Base-by-base conservation (phyloP, 2,888 invertebrate species). In the Globia sparganii region DNA sequence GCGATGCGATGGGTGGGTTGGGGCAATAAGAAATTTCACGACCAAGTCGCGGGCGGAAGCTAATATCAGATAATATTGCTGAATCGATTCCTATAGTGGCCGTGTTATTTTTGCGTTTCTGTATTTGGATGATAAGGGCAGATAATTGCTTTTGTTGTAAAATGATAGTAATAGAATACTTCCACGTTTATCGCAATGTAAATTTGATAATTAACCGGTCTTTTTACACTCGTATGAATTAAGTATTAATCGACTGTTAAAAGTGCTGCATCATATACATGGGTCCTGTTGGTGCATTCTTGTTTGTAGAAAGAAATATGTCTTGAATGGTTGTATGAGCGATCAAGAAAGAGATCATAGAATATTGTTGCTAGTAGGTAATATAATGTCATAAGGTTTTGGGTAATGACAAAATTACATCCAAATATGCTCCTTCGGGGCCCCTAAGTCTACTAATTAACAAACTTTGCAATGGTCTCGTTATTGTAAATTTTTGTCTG, bases 91-190 rank as follows among this genome's bases (percentile, higher is more conserved):
- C 15, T 37, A 11, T 25, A 34, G 40, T n/a, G 66, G 43, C 21
- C 1, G 40, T 78, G 15, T 31, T 46, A 31, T 34, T 31, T 83
- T 68, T 53, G 11, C 1, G 59, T 46, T 28, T 4, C 21, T 46
- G 43, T 40, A 46, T 71, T 78, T 67, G 31, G 5, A 25, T 40
- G 80, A 69, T 81, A 79, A 58, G 34, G 11, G 18, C 4, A 71
- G 56, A 68, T 70, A 40, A 56, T 46, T 61, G 43, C 0, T 34
- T 58, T 68, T 49, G 5, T 64, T 18, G 6, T 37, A 53, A 53
- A 70, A 56, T 49, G 0, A 40, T 72, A 56, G 59, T 56, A 58
- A 66, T 69, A 31, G 21, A 62, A 61, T 9, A 62, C 28, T 72
- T 75, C 72, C 56, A 31, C 34, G 40, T 75, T 84, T 53, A 61